A percentile compares a stretch with the other conserved stretches of the same genome.
Evolutionary conservation across 2,113 vertebrate genomes (phyloP).

Genomic region (Apaloderma vittatum): DNA sequence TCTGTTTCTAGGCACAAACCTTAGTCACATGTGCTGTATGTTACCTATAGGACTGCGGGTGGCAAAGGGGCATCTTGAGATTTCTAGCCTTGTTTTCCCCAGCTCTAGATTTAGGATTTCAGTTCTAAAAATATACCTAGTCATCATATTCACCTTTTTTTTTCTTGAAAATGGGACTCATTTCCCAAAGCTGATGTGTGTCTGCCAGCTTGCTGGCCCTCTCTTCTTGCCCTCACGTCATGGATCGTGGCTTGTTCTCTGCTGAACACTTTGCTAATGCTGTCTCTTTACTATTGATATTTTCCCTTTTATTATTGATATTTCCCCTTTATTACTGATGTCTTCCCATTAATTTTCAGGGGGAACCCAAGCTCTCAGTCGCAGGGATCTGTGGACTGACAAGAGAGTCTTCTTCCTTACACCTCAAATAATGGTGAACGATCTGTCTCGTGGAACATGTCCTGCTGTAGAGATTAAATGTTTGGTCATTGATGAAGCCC

Average conservation of each 20-base stretch:
- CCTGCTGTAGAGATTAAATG: conserved; percentile 90
- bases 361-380: conserved; percentile 84
- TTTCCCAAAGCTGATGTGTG: rapidly evolving
- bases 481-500: conserved; percentile 95
- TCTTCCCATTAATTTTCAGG: conserved; percentile 74
- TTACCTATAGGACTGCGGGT: rapidly evolving
- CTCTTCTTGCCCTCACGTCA: not conserved
- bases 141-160: rapidly evolving
- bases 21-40: rapidly evolving
- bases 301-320: no score
- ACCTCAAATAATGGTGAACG: conserved; percentile 96
- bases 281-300: not conserved
- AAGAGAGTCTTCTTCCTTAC: conserved; percentile 94
- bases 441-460: conserved; percentile 90
- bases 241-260: not conserved
- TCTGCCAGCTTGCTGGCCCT: rapidly evolving
- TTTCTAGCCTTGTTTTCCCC: rapidly evolving
- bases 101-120: not conserved
- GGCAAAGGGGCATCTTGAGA: rapidly evolving
- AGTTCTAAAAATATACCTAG: not conserved
- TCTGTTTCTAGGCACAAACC: rapidly evolving
- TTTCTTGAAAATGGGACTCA: rapidly evolving
- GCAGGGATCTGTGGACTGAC: conserved; percentile 86
- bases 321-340: no score
- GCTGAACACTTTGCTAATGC: rapidly evolving